Percentiles rank a stretch among this genome's conserved stretches.
Evolutionary conservation across 2,888 invertebrate species (phyloP).

Genomic region (Dasypolia templi): DNA sequence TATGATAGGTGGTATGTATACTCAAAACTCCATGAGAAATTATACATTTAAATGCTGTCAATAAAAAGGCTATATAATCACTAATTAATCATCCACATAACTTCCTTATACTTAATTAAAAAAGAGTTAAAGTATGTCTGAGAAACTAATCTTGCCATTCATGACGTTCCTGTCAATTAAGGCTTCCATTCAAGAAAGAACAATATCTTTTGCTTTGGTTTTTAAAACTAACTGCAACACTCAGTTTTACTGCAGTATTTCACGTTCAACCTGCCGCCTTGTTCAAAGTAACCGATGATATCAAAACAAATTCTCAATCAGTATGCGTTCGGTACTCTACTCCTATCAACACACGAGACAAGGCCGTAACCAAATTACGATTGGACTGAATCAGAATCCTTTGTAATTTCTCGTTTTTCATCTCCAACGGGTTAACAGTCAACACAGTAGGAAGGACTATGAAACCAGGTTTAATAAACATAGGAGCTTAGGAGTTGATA

Average conservation of each 20-base stretch:
- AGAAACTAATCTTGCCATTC: not conserved
- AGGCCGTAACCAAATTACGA: constrained; percentile 46
- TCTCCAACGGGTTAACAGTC: constrained; percentile 5
- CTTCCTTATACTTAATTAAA: not conserved
- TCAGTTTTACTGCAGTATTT: not conserved
- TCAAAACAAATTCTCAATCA: constrained; percentile 43
- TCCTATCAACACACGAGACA: constrained; percentile 27
- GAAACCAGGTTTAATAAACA: constrained; percentile 54
- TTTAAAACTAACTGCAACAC: not conserved
- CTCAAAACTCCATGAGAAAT: not conserved
- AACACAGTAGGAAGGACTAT: constrained; percentile 30
- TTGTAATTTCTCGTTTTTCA: constrained; percentile 9
- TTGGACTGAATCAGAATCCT: constrained; percentile 42
- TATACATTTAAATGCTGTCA: not conserved
- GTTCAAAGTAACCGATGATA: constrained; percentile 28
- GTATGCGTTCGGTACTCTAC: constrained; percentile 18
- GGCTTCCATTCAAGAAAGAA: not conserved
- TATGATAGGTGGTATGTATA: not conserved
- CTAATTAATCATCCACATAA: not conserved
- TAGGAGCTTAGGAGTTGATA: constrained; percentile 55
- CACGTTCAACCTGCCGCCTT: not conserved
- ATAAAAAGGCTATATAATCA: not conserved
- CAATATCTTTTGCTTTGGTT: not conserved
- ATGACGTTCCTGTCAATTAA: not conserved
- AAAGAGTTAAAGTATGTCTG: not conserved